Evolutionary conservation across 2,888 invertebrate species (phyloP).

Genomic region (Ommatoiulus sabulosus): DNA sequence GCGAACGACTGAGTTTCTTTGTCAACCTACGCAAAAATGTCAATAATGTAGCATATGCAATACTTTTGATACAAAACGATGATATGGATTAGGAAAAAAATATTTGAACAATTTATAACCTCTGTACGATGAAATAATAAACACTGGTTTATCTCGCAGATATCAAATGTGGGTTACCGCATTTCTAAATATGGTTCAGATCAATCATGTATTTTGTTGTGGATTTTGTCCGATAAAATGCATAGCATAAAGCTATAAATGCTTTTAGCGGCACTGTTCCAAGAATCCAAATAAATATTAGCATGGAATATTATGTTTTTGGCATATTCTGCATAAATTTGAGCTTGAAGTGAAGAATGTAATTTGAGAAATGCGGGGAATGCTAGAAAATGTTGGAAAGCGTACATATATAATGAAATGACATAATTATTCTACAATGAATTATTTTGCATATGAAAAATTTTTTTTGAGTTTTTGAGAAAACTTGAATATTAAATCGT

Average conservation of each 20-base stretch:
- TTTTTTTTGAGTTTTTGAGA: too few species aligned
- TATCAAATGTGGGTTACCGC: neutral
- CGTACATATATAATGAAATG: too few species aligned
- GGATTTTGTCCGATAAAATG: neutral
- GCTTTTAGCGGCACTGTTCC: too few species aligned
- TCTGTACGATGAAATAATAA: neutral
- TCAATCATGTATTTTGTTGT: neutral
- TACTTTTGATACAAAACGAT: neutral
- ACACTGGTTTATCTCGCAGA: neutral
- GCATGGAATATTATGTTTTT: too few species aligned
- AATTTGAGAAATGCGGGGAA: neutral
- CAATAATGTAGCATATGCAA: neutral
- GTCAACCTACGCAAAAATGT: neutral
- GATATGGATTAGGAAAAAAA: neutral
- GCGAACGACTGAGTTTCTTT: neutral
- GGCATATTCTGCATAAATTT: neutral
- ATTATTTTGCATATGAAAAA: too few species aligned
- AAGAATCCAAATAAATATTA: too few species aligned
- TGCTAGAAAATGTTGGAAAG: neutral
- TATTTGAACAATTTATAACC: neutral
- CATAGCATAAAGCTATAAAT: neutral
- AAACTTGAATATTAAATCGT: too few species aligned
- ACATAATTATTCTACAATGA: too few species aligned
- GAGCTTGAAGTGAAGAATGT: neutral
- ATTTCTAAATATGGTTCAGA: neutral